A percentile compares a stretch with the other conserved stretches of the same genome.
Conservation (phyloP, 2,113 vertebrate genomes). For the Onychorhynchus coronatus region DNA sequence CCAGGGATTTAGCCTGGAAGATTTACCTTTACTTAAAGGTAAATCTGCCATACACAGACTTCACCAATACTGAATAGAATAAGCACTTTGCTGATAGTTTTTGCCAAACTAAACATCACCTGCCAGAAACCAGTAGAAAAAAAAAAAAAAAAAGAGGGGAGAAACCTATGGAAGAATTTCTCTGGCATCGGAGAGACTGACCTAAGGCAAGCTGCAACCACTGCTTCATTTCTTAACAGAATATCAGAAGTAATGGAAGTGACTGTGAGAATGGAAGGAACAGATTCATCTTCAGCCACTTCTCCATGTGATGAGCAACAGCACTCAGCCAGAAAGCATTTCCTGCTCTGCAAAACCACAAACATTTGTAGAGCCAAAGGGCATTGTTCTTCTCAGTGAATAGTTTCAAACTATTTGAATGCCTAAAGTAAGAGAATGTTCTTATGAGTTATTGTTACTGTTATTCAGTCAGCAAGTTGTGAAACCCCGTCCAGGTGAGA, state of each 20-base stretch:
- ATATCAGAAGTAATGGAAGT: constrained; percentile 55
- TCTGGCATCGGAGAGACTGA: neutral
- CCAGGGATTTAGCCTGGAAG: neutral
- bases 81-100: neutral
- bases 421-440: neutral
- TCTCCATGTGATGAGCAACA: constrained; percentile 42
- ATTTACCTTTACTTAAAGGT: neutral
- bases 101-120: neutral
- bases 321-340: constrained; percentile 52
- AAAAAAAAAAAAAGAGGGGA: neutral
- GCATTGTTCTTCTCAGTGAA: constrained; percentile 53
- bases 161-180: neutral
- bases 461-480: neutral
- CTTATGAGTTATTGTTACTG: neutral
- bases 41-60: neutral
- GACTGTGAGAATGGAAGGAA: constrained; percentile 36
- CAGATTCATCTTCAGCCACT: constrained; percentile 42
- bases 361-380: constrained; percentile 48
- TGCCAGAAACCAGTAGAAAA: neutral
- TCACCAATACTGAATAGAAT: neutral
- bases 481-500: constrained; percentile 25
- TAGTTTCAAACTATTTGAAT: constrained; percentile 45
- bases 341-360: constrained; percentile 60
- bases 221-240: constrained; percentile 30
- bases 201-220: neutral